phyloP scores from a whole-genome alignment of 2,888 invertebrate genomes.

The Tiliacea aurago region DNA sequence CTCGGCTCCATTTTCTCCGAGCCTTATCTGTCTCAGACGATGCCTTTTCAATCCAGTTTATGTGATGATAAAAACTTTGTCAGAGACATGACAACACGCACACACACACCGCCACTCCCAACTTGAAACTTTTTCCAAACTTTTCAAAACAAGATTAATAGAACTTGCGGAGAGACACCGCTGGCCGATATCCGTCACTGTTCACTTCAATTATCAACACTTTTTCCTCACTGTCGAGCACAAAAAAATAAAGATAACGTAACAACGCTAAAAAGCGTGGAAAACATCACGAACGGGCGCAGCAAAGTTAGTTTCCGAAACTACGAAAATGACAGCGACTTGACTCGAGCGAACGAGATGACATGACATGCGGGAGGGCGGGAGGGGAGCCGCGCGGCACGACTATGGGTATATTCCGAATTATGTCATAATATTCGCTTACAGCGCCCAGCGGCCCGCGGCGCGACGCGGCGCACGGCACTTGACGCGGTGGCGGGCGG shows the following conservation, averaged over 20 bases:
- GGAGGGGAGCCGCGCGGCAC: constrained; percentile 10
- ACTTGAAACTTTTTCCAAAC: constrained; percentile 77
- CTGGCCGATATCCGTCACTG: constrained; percentile 22
- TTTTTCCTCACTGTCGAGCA: constrained; percentile 64
- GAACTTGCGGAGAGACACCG: constrained; percentile 45
- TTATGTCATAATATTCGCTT: no score
- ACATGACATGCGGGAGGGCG: constrained; percentile 54
- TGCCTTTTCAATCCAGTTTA: constrained; percentile 76
- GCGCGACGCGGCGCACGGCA: no score
- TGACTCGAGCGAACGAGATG: constrained; percentile 50
- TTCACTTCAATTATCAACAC: constrained; percentile 56
- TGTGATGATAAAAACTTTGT: constrained; percentile 79
- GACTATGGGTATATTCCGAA: no score
- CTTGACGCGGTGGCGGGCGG: no score
- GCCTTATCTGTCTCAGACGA: constrained; percentile 63
- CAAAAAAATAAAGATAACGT: constrained; percentile 60
- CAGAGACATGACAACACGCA: constrained; percentile 85
- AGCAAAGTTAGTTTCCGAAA: constrained; percentile 67
- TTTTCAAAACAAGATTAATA: constrained; percentile 73
- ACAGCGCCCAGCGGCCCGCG: no score
- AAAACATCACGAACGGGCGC: constrained; percentile 73
- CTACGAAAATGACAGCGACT: constrained; percentile 67
- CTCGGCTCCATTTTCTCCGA: constrained; percentile 81
- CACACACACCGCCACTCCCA: constrained; percentile 79
- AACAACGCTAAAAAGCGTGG: constrained; percentile 66